A percentile compares a stretch with the other conserved stretches of the same genome.
Conservation (phyloP, 2,797 vertebrate species). For the Cyclopterus lumpus region DNA sequence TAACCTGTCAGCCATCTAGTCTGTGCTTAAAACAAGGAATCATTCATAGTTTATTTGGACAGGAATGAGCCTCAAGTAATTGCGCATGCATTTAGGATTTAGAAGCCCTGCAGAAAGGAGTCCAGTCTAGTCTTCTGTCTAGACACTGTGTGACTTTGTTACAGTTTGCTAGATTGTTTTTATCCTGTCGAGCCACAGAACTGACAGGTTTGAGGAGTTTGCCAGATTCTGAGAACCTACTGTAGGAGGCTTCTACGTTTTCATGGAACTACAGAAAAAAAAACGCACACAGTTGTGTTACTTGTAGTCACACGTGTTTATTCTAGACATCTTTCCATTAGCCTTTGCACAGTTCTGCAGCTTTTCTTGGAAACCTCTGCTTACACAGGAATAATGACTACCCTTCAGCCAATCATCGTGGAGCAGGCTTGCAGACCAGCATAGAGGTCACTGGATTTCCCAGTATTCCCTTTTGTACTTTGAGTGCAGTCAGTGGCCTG, state of each 20-base stretch:
- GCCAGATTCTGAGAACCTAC: slow-evolving; percentile 37
- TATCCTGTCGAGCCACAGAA: slow-evolving; percentile 34
- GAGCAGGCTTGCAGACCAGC: slow-evolving; percentile 4
- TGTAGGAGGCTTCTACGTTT: slow-evolving; percentile 34
- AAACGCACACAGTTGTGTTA: slow-evolving; percentile 24
- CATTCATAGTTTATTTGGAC: slow-evolving; percentile 67
- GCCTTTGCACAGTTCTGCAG: slow-evolving; percentile 32
- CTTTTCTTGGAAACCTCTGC: slow-evolving; percentile 63
- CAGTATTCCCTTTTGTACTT: slow-evolving; percentile 52
- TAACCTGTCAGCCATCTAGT: slow-evolving; percentile 46
- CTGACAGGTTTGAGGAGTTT: slow-evolving; percentile 39
- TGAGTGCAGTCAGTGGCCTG: slow-evolving; percentile 32
- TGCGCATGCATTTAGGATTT: slow-evolving; percentile 72
- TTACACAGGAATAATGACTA: slow-evolving; percentile 39
- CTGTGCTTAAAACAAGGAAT: slow-evolving; percentile 59
- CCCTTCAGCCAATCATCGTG: slow-evolving; percentile 30
- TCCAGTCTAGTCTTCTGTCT: slow-evolving; percentile 74
- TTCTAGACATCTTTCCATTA: slow-evolving; percentile 44
- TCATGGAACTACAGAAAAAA: slow-evolving; percentile 21
- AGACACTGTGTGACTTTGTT: slow-evolving; percentile 66
- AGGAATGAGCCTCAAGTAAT: slow-evolving; percentile 70
- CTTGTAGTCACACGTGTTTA: slow-evolving; percentile 44
- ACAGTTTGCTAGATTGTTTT: slow-evolving; percentile 47
- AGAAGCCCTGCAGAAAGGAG: slow-evolving; percentile 69
- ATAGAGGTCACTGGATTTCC: slow-evolving; percentile 38